These are phyloP conservation scores for Falco columbarius DNA, from an alignment of 2,797 vertebrate genomes.

Conservation along the genomic window DNA sequence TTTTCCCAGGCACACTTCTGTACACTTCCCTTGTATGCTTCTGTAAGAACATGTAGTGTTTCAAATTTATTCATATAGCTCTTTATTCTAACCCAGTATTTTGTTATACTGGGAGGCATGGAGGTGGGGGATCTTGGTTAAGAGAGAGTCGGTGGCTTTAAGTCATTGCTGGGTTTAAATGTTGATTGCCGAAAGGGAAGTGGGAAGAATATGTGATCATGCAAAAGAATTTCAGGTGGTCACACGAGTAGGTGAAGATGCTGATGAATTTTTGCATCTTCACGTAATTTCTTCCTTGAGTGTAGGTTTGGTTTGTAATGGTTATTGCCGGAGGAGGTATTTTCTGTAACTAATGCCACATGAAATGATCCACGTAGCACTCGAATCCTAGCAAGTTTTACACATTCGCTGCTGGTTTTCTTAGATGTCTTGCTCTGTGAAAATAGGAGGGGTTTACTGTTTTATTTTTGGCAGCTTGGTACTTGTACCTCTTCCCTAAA, in stretches of 20 bases:
- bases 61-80: neutral
- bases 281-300: constrained; percentile 29
- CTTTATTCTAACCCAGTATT: neutral
- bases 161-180: neutral
- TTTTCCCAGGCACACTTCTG: neutral
- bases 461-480: neutral
- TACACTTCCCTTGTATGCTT: neutral
- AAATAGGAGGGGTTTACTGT: neutral
- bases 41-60: neutral
- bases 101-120: neutral
- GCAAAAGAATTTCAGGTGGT: neutral
- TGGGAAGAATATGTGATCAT: neutral
- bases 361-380: neutral
- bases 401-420: neutral
- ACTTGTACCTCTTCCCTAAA: neutral
- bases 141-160: neutral
- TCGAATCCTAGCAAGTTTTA: neutral
- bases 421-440: neutral
- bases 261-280: constrained; percentile 35
- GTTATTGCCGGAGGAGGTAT: constrained; percentile 30
- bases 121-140: neutral
- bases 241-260: neutral
- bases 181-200: neutral
- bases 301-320: constrained; percentile 23
- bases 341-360: constrained; percentile 7